Evolutionary conservation across 2,888 invertebrate genomes (phyloP), one percentile per base, ranked within the genome.

Genomic region (Antheraea yamamai): DNA sequence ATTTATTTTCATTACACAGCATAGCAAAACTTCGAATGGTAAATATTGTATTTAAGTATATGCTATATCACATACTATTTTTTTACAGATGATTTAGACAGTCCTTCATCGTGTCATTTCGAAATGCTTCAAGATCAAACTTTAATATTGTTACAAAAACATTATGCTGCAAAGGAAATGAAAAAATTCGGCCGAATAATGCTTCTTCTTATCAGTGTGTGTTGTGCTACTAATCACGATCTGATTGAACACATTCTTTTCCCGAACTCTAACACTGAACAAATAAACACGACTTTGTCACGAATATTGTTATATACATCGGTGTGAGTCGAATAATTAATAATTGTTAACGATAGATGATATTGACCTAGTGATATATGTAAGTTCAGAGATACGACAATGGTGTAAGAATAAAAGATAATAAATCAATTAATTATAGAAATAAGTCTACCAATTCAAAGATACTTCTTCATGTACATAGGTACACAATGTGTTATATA

Each of bases 111-210:
- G 2, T 76, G 84, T 7, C 95, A 96, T 79, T 94, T 97, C 77
- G 96, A 95, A 81, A 95, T 96, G 72, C 90, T 98, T 1, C 98
- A 98, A 92, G 98, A 98, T 81, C 97, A 98, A 88, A 97, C 97
- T 0, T 96, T 98, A 77, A 95, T 97, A 7, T 96, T 97, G 90
- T 92, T 98, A 39, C 96, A 97, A 82, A 97, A 97, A 81, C 96
- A 97, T 86, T 96, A 97, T 83, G 84, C 88, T 0, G 82, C 87
- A 20, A 91, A 90, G 76, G 90, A 91, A 16, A 89, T 96, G 0
- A 93, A 95, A 0, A 95, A 98, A 30, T 96, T 98, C 80, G 97
- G 97, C 0, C 96, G 97, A 80, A 91, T 98, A 4, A 94, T 98
- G 80, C 92, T 98, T 4, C 94, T 97, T 2, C 90, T 98, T 75